Evolutionary conservation across 2,888 invertebrate species (phyloP).

Genomic region (Watsonalla binaria): DNA sequence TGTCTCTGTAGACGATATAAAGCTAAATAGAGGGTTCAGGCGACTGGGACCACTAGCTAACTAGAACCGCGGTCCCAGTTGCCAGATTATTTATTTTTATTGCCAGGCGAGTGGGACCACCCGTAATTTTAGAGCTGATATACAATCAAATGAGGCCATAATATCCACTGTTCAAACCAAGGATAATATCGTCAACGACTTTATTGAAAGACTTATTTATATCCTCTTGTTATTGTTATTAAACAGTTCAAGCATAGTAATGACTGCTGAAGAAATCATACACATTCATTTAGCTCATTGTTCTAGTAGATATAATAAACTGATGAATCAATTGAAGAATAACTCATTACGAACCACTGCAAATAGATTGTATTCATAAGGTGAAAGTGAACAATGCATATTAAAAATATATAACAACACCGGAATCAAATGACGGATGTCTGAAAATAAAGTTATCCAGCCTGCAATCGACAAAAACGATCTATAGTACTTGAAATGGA

Average conservation of each 20-base stretch:
- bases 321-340: slow-evolving; percentile 32
- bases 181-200: slow-evolving; percentile 13
- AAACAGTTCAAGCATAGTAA: slow-evolving; percentile 28
- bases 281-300: slow-evolving; percentile 40
- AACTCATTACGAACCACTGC: slow-evolving; percentile 13
- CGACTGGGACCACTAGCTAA: no score
- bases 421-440: neutral
- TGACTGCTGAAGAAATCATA: slow-evolving; percentile 24
- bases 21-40: neutral
- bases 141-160: neutral
- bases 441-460: neutral
- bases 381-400: neutral
- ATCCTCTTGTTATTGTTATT: slow-evolving; percentile 38
- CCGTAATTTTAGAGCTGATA: neutral
- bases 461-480: neutral
- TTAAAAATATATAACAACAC: neutral
- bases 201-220: slow-evolving; percentile 19
- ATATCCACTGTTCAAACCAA: slow-evolving; percentile 2
- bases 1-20: neutral
- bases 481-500: neutral
- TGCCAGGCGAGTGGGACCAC: no score
- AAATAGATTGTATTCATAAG: slow-evolving; percentile 1
- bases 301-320: slow-evolving; percentile 26
- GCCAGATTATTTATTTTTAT: no score
- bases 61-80: no score